Evolutionary conservation across 2,888 invertebrate species (phyloP).

Genomic region (Aethes cnicana): DNA sequence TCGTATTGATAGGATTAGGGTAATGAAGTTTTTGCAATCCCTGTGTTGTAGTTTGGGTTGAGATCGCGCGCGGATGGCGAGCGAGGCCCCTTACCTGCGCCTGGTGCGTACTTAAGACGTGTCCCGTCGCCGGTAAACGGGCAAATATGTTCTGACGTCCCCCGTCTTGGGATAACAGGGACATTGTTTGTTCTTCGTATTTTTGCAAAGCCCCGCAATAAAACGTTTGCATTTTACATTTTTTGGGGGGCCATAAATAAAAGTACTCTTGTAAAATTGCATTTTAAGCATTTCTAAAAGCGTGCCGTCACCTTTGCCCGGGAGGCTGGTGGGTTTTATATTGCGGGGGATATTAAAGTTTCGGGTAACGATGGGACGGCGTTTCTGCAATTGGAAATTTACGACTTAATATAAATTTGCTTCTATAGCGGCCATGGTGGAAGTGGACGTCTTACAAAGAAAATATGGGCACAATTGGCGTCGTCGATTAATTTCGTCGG

Average conservation of each 20-base stretch:
- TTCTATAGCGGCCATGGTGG: constrained; percentile 3
- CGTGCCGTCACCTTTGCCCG: constrained; percentile 66
- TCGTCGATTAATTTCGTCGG: constrained; percentile 37
- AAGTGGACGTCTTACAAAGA: not conserved
- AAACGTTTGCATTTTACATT: constrained; percentile 81
- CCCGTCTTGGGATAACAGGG: constrained; percentile 67
- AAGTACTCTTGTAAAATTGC: constrained; percentile 76
- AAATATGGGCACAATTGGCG: not conserved
- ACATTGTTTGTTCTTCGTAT: constrained; percentile 78
- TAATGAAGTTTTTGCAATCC: constrained; percentile 37
- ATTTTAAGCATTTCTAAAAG: constrained; percentile 79
- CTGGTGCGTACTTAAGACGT: constrained; percentile 48
- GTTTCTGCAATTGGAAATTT: constrained; percentile 58
- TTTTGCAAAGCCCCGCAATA: constrained; percentile 77
- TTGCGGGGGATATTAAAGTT: constrained; percentile 57
- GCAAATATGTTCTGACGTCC: constrained; percentile 70
- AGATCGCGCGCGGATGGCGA: not conserved
- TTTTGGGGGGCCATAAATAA: constrained; percentile 78
- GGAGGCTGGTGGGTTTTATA: constrained; percentile 48
- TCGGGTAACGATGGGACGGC: constrained; percentile 53
- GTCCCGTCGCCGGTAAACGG: constrained; percentile 47
- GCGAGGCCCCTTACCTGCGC: constrained; percentile 44
- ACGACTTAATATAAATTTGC: constrained; percentile 43
- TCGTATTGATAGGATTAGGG: constrained; percentile 48
- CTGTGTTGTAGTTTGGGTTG: constrained; percentile 7